Base-by-base conservation (phyloP, 2,113 vertebrate genomes). In the Poicephalus meyeri region DNA sequence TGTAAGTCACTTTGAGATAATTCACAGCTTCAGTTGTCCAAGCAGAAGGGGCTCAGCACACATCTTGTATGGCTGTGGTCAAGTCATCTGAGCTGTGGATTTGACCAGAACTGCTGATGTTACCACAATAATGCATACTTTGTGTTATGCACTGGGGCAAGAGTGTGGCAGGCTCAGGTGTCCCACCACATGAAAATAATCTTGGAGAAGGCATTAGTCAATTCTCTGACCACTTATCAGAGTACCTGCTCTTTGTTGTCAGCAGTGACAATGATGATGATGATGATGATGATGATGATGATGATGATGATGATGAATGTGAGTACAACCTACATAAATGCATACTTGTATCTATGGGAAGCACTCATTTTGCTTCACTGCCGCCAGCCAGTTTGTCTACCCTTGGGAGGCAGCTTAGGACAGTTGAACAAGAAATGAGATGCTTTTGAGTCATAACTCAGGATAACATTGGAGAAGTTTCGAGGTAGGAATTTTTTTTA, bases 321-420 rank as follows among this genome's bases (percentile, higher is more conserved):
- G 41, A 64, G 23, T 65, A 11, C 41, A 81, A 25, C 21, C 37
- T 16, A 17, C n/a, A 72, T 28, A 56, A 80, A 88, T 56, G 63
- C 26, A 5, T 71, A n/a, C 76, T 60, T 71, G 18, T 74, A 41
- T 71, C 39, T 77, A 46, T 46, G 80, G 58, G 68, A 81, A 88
- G 13, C 26, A 49, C 37, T 80, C 47, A 42, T 82, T 89, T 63
- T 95, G 41, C 72, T 70, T 95, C 39, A 24, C 35, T 73, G 49
- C 80, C 88, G 88, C 79, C 86, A 94, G 88, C 71, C 86, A 66
- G 71, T 65, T 86, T 91, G 85, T 53, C 70, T 93, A 46, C 53
- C 64, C 41, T 70, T 63, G 23, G 68, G 28, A 37, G 91, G 76
- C 69, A 72, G 47, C 14, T 4, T 31, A 66, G 70, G 53, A 86